phyloP scores from a whole-genome alignment of 2,113 vertebrate genomes.

The Calypte anna region DNA sequence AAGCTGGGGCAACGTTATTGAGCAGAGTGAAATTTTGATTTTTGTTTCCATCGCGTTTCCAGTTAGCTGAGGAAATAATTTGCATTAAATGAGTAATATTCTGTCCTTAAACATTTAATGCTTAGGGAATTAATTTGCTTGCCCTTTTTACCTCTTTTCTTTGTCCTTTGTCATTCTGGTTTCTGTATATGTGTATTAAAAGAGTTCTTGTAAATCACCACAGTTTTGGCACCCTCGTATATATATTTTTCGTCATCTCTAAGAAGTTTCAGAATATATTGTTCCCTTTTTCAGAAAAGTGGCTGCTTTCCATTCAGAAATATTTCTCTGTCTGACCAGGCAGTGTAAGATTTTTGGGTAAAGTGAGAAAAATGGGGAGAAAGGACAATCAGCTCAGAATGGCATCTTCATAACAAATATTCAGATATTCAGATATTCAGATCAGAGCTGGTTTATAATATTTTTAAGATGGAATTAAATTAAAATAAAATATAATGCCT shows the following conservation, averaged over 20 bases:
- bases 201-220: neutral
- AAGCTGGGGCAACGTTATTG: neutral
- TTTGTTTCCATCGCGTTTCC: neutral
- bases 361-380: neutral
- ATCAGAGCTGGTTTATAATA: neutral
- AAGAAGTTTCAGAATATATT: neutral
- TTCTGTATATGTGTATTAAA: neutral
- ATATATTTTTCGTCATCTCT: neutral
- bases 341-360: neutral
- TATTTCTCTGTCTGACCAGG: neutral
- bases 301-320: neutral
- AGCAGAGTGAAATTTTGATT: neutral
- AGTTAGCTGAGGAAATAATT: neutral
- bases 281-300: neutral
- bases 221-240: neutral
- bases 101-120: neutral
- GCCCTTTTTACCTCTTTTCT: neutral
- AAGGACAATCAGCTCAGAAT: neutral
- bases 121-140: neutral
- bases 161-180: neutral
- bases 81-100: neutral
- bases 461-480: neutral
- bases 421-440: neutral
- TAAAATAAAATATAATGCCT: neutral
- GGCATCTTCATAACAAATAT: neutral